A percentile compares a stretch with the other conserved stretches of the same genome.
Evolutionary conservation across 2,888 invertebrate genomes (phyloP).

Genomic region (Ophion obscuratus): DNA sequence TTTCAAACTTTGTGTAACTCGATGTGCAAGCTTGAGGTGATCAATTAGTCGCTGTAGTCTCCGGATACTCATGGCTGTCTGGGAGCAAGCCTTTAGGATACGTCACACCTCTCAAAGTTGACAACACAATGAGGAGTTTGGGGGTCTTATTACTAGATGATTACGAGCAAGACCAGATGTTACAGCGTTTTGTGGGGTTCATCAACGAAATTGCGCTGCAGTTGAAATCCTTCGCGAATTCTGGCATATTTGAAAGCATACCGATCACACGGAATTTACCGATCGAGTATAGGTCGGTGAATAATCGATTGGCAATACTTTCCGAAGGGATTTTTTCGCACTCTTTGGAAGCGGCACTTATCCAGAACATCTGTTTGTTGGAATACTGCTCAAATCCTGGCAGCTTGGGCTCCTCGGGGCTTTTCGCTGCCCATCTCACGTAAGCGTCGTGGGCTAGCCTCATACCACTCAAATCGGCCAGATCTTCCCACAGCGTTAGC

Average conservation of each 20-base stretch:
- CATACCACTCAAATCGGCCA: neutral
- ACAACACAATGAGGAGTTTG: too few relatives aligned
- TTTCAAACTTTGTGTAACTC: too few relatives aligned
- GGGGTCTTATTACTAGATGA: too few relatives aligned
- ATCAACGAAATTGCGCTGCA: neutral
- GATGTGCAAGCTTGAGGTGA: too few relatives aligned
- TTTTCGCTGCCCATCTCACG: neutral
- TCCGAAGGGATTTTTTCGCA: neutral
- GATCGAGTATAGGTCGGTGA: neutral
- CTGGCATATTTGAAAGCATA: neutral
- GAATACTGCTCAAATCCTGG: neutral
- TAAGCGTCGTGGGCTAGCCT: slow-evolving; percentile 5
- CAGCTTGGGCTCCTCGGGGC: neutral
- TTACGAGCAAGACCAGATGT: neutral
- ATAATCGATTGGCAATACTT: neutral
- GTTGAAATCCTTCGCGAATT: neutral
- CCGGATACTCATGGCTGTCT: too few relatives aligned
- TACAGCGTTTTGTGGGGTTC: neutral
- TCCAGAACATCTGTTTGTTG: slow-evolving; percentile 9
- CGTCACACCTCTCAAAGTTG: too few relatives aligned
- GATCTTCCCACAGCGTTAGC: neutral
- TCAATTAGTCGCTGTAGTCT: too few relatives aligned
- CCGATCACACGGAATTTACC: neutral
- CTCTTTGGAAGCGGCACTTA: neutral
- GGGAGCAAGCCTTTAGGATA: too few relatives aligned